phyloP scores from a whole-genome alignment of 37 sponge, comb jelly and placozoan genomes.

The Axinella damicornis region DNA sequence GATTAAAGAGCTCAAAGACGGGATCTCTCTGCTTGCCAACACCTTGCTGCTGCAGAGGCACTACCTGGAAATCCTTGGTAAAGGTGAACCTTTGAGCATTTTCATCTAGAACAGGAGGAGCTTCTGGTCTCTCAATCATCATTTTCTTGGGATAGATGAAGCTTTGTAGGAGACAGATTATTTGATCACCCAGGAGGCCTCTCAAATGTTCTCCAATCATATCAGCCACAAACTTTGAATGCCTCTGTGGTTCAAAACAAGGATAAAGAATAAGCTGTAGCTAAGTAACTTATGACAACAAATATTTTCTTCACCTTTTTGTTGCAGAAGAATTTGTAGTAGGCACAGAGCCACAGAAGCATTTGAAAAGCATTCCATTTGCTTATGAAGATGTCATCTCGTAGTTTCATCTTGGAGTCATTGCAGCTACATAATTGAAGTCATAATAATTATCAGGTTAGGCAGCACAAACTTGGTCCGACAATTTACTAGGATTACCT shows the following conservation, averaged over 20 bases:
- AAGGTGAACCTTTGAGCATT: neutral
- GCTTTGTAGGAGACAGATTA: neutral
- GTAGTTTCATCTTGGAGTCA: too few relatives aligned
- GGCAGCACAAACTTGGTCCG: too few relatives aligned
- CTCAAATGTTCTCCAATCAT: neutral
- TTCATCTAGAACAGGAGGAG: neutral
- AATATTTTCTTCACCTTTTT: constrained; percentile 11
- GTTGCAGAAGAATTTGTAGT: constrained; percentile 54
- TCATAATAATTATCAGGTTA: too few relatives aligned
- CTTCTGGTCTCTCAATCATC: neutral
- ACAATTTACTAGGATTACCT: too few relatives aligned
- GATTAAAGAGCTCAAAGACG: too few relatives aligned
- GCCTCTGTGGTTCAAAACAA: neutral
- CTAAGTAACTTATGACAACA: too few relatives aligned
- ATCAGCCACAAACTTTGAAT: neutral
- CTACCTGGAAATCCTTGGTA: too few relatives aligned
- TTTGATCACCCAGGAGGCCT: neutral
- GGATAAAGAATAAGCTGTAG: too few relatives aligned
- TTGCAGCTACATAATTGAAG: too few relatives aligned
- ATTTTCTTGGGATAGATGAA: neutral
- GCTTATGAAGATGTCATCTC: too few relatives aligned
- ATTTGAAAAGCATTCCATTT: constrained; percentile 18
- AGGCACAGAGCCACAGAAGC: constrained; percentile 60
- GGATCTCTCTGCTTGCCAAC: too few relatives aligned
- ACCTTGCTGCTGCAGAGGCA: too few relatives aligned